A percentile compares a stretch with the other conserved stretches of the same genome.
phyloP scores from a whole-genome alignment of 2,888 invertebrate species.

The Drosophila meridionalis region DNA sequence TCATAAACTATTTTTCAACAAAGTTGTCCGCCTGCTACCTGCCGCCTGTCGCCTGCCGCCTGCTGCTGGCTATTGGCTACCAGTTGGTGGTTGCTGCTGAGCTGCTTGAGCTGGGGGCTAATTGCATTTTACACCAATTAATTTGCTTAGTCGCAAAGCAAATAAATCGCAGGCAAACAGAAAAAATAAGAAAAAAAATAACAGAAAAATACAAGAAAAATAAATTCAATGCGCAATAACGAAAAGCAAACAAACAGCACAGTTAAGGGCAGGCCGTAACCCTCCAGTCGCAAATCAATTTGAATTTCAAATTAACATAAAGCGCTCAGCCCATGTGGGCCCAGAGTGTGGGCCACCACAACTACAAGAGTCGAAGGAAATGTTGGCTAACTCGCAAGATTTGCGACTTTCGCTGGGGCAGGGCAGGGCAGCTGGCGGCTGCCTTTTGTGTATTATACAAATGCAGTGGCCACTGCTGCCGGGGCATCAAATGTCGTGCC shows the following conservation, averaged over 20 bases:
- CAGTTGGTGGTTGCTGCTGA: slow-evolving; percentile 5
- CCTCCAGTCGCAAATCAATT: slow-evolving; percentile 66
- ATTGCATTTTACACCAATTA: slow-evolving; percentile 77
- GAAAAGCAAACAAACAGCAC: slow-evolving; percentile 59
- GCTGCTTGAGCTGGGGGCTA: slow-evolving; percentile 40
- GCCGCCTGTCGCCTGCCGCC: not conserved
- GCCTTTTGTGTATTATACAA: slow-evolving; percentile 44
- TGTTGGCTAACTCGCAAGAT: slow-evolving; percentile 50
- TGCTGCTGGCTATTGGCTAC: not conserved
- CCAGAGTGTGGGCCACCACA: slow-evolving; percentile 3
- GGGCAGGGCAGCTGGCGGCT: not conserved
- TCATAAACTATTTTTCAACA: slow-evolving; percentile 66
- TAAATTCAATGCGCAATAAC: slow-evolving; percentile 42
- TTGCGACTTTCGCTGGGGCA: slow-evolving; percentile 45
- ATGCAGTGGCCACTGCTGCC: slow-evolving; percentile 52
- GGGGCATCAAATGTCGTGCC: slow-evolving; percentile 60
- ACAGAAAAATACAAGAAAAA: slow-evolving; percentile 20
- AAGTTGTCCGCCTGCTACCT: slow-evolving; percentile 11
- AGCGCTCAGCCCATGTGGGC: slow-evolving; percentile 16
- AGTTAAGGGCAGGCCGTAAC: slow-evolving; percentile 28
- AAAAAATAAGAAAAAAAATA: not conserved
- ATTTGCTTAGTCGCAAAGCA: slow-evolving; percentile 46
- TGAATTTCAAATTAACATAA: slow-evolving; percentile 73
- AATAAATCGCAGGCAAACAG: slow-evolving; percentile 39
- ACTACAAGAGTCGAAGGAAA: slow-evolving; percentile 18